Percentiles rank a stretch among this genome's conserved stretches.
Evolutionary conservation across 1,140 invertebrate species (phyloP).

Genomic region (Bursaphelenchus mucronatus): DNA sequence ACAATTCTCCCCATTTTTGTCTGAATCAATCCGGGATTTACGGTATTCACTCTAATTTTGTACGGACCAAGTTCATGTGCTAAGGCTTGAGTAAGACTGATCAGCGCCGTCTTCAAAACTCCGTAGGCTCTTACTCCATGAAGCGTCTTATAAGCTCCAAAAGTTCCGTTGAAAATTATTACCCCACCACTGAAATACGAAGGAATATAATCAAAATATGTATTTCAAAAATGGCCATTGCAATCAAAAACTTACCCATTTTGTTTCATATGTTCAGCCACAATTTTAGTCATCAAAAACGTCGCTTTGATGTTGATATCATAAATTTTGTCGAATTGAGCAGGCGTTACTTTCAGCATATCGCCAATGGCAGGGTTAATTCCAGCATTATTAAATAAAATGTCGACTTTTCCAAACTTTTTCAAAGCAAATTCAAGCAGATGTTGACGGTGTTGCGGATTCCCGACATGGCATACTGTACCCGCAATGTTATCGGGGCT

Average conservation of each 20-base stretch:
- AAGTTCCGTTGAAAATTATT: constrained; percentile 69
- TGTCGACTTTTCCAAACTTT: constrained; percentile 82
- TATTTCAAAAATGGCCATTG: neutral
- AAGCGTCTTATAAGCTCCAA: constrained; percentile 78
- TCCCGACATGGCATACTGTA: constrained; percentile 66
- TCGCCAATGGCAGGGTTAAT: constrained; percentile 75
- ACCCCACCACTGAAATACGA: constrained; percentile 34
- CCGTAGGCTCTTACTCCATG: constrained; percentile 81
- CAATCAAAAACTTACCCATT: constrained; percentile 64
- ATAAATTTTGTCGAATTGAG: constrained; percentile 78
- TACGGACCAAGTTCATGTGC: constrained; percentile 62
- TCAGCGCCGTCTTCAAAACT: constrained; percentile 83
- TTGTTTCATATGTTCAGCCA: constrained; percentile 75
- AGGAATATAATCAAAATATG: constrained; percentile 1
- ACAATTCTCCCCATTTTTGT: constrained; percentile 77
- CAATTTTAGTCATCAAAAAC: constrained; percentile 81
- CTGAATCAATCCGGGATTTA: constrained; percentile 83
- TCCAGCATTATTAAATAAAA: constrained; percentile 87
- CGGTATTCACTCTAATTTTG: constrained; percentile 72
- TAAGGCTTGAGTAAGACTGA: constrained; percentile 79
- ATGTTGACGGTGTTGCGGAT: constrained; percentile 70
- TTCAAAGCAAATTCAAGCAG: constrained; percentile 72
- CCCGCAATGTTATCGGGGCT: constrained; percentile 11
- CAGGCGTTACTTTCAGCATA: constrained; percentile 66
- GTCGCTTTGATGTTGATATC: constrained; percentile 85